Evolutionary conservation across 1,140 invertebrate species (phyloP).

Genomic region (Drosophila baimaii): DNA sequence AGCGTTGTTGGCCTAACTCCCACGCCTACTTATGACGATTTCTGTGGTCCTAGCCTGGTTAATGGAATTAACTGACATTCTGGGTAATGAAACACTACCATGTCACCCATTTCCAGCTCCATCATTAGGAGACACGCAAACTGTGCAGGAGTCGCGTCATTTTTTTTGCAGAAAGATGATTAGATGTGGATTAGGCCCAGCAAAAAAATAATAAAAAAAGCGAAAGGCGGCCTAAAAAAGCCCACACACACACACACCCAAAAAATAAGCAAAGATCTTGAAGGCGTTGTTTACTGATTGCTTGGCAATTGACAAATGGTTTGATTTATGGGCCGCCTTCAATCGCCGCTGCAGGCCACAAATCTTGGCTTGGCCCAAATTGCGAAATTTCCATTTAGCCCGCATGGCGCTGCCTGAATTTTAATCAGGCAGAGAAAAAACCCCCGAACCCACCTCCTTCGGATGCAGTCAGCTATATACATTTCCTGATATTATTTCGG

Average conservation of each 20-base stretch:
- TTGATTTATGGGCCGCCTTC: slow-evolving; percentile 47
- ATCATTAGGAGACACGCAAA: slow-evolving; percentile 66
- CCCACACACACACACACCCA: slow-evolving; percentile 32
- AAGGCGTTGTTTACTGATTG: slow-evolving; percentile 39
- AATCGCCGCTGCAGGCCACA: slow-evolving; percentile 33
- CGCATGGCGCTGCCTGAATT: slow-evolving; percentile 58
- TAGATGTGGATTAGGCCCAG: slow-evolving; percentile 35
- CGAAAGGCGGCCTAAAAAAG: slow-evolving; percentile 36
- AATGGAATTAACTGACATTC: slow-evolving; percentile 44
- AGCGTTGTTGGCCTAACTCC: not conserved
- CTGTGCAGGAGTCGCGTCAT: slow-evolving; percentile 57
- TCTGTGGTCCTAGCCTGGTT: slow-evolving; percentile 6
- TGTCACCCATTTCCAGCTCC: slow-evolving; percentile 39
- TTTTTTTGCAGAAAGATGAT: slow-evolving; percentile 41
- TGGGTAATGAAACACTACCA: slow-evolving; percentile 49
- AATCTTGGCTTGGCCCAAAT: slow-evolving; percentile 73
- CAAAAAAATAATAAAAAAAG: not conserved
- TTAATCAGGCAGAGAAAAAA: slow-evolving; percentile 52
- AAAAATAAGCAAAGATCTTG: slow-evolving; percentile 32
- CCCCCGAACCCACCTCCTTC: not conserved
- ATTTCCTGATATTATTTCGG: slow-evolving; percentile 59
- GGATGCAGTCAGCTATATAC: slow-evolving; percentile 42
- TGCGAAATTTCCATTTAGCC: slow-evolving; percentile 65
- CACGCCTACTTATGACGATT: slow-evolving; percentile 15
- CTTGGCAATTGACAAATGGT: slow-evolving; percentile 42